A percentile compares a stretch with the other conserved stretches of the same genome.
phyloP scores from a whole-genome alignment of 2,113 vertebrate species.

The Vombatus ursinus region DNA sequence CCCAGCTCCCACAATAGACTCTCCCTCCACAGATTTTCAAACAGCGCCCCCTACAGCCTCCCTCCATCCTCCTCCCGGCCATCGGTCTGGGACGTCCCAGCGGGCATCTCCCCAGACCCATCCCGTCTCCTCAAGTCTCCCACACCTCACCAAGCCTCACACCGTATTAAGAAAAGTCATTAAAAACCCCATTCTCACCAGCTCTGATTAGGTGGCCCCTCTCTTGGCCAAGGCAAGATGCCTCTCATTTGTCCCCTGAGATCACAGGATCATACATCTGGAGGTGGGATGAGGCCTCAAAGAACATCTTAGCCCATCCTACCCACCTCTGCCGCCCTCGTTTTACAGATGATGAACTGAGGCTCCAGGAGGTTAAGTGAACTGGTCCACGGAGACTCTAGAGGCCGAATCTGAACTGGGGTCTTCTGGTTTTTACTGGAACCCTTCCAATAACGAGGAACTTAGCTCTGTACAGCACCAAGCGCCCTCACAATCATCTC shows the following conservation, averaged over 20 bases:
- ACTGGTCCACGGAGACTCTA: background rate
- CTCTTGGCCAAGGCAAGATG: background rate
- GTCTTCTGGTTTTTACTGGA: background rate
- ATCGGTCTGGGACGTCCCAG: background rate
- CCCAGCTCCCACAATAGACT: slow-evolving; percentile 71
- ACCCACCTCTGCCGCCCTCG: too few species aligned
- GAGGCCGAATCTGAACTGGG: background rate
- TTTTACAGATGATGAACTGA: too few species aligned
- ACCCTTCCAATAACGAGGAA: background rate
- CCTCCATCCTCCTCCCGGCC: too few species aligned
- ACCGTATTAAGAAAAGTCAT: background rate
- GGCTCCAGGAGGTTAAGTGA: background rate
- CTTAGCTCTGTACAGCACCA: background rate
- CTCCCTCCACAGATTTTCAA: slow-evolving; percentile 82
- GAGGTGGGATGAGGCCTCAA: background rate
- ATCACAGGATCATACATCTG: background rate
- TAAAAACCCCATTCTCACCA: too few species aligned
- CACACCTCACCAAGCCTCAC: background rate
- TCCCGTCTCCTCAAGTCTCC: background rate
- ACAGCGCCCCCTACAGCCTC: background rate
- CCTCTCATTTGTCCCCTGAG: background rate
- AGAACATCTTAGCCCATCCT: too few species aligned
- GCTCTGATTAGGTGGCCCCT: background rate
- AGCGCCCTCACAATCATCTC: background rate
- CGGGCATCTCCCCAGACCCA: background rate